phyloP scores from a whole-genome alignment of 2,888 invertebrate species.

The Cremastobaeus sp. region DNA sequence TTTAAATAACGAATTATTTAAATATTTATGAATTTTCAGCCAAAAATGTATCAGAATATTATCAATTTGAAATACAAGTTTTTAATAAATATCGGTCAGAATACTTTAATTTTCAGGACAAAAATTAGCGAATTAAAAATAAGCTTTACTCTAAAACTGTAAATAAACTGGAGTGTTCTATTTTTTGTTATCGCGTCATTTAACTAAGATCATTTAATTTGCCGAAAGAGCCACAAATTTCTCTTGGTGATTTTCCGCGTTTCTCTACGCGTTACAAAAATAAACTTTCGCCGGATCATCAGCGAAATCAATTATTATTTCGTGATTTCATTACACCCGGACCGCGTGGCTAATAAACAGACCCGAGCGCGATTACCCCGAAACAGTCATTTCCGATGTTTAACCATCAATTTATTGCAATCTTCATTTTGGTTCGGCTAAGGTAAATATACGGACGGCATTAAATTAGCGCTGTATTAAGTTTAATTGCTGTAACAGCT shows the following conservation, averaged over 20 bases:
- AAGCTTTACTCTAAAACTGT: too few relatives aligned
- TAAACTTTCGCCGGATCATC: conserved; percentile 30
- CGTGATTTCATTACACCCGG: conserved; percentile 20
- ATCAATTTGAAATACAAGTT: too few relatives aligned
- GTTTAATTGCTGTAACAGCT: conserved; percentile 58
- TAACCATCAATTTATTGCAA: conserved; percentile 40
- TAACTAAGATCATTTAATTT: too few relatives aligned
- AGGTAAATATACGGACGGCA: conserved; percentile 51
- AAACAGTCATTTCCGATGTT: conserved; percentile 36
- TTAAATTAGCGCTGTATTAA: conserved; percentile 54
- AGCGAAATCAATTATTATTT: conserved; percentile 24
- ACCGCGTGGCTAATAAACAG: conserved; percentile 18
- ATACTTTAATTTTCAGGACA: too few relatives aligned
- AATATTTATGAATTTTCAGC: too few relatives aligned
- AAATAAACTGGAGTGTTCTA: too few relatives aligned
- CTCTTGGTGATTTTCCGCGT: conserved; percentile 2
- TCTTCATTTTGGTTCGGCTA: conserved; percentile 46
- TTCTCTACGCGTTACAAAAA: conserved; percentile 5
- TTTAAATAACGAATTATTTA: too few relatives aligned
- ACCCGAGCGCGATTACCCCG: conserved; percentile 9
- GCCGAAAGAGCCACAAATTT: not conserved
- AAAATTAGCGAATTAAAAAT: too few relatives aligned
- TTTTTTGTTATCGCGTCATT: too few relatives aligned
- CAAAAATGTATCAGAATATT: too few relatives aligned
- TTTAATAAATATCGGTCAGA: too few relatives aligned